Conservation (phyloP, 2,888 invertebrate species). For the Patella ulyssiponensis region DNA sequence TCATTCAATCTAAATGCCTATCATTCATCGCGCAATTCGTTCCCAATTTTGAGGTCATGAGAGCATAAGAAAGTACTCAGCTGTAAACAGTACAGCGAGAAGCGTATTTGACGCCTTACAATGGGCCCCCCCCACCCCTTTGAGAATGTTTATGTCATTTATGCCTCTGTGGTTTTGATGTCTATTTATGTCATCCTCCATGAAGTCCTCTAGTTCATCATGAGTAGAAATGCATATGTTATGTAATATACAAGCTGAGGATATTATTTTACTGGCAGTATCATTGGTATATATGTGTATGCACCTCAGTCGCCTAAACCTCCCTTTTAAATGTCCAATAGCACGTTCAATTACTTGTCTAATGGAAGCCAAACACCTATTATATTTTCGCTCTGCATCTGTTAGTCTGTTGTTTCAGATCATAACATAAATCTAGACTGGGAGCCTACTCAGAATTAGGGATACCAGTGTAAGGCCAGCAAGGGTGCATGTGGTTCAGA, state of each 20-base stretch:
- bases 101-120: too few species aligned
- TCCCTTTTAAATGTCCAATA: conserved; percentile 11
- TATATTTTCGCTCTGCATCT: background rate
- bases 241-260: conserved; percentile 8
- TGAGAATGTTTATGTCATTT: too few species aligned
- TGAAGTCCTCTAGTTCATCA: conserved; percentile 10
- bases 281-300: background rate
- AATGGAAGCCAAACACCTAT: conserved; percentile 4
- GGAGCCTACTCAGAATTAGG: too few species aligned
- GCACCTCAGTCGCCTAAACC: conserved; percentile 2
- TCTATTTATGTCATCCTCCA: background rate
- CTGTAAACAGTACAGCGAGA: too few species aligned
- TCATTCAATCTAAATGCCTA: too few species aligned
- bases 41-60: too few species aligned
- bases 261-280: background rate
- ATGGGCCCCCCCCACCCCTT: too few species aligned
- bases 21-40: too few species aligned
- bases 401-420: background rate
- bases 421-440: too few species aligned
- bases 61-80: too few species aligned
- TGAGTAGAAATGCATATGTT: background rate
- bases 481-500: too few species aligned
- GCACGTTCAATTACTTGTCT: conserved; percentile 16
- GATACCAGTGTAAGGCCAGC: too few species aligned
- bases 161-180: background rate